Percentiles rank a stretch among this genome's conserved stretches.
Conservation (phyloP, 2,888 invertebrate species). For the Pyrocoelia pectoralis region DNA sequence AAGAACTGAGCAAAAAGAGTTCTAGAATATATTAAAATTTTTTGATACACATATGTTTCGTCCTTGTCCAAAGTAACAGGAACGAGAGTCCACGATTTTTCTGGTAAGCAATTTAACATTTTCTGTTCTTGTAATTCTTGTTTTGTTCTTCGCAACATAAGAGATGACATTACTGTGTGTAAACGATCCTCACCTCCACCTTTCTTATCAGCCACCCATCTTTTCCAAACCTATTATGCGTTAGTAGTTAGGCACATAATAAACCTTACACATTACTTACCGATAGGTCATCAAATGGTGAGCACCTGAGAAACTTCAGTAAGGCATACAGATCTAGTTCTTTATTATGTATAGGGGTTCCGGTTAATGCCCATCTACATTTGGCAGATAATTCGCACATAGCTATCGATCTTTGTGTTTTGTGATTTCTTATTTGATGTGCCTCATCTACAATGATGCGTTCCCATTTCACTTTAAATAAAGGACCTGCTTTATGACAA, state of each 20-base stretch:
- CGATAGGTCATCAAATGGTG: constrained; percentile 87
- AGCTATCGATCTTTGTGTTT: constrained; percentile 76
- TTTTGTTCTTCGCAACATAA: constrained; percentile 91
- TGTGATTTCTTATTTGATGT: constrained; percentile 89
- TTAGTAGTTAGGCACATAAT: background rate
- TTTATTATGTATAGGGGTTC: constrained; percentile 96
- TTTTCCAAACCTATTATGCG: constrained; percentile 78
- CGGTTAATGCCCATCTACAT: constrained; percentile 87
- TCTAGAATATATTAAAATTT: constrained; percentile 74
- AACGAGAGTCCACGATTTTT: constrained; percentile 65
- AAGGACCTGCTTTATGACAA: constrained; percentile 64
- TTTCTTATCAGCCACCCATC: constrained; percentile 88
- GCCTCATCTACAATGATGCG: constrained; percentile 94
- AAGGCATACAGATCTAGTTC: constrained; percentile 83
- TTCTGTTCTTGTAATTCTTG: constrained; percentile 74
- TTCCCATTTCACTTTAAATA: constrained; percentile 81
- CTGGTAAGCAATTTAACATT: constrained; percentile 68
- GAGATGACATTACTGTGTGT: constrained; percentile 82
- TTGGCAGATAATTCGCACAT: constrained; percentile 70
- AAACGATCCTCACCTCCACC: constrained; percentile 81
- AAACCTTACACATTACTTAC: constrained; percentile 55
- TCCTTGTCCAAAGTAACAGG: constrained; percentile 71
- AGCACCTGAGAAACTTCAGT: constrained; percentile 82
- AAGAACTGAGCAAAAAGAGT: constrained; percentile 80
- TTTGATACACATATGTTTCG: constrained; percentile 82